Evolutionary conservation across 2,888 invertebrate genomes (phyloP).

Genomic region (Apotomis capreana): DNA sequence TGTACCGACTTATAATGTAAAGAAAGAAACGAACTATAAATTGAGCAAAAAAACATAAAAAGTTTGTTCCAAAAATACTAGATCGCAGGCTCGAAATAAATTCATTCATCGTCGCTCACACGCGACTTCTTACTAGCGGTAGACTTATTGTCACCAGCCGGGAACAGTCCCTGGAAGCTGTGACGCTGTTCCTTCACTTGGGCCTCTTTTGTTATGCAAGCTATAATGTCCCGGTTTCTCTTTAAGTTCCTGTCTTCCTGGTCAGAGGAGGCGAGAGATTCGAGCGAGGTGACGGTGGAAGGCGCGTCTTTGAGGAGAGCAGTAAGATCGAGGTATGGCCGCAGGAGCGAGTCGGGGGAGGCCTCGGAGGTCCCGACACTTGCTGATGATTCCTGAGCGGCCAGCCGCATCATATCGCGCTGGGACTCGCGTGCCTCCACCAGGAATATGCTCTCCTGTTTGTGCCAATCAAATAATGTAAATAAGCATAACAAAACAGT

Average conservation of each 20-base stretch:
- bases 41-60: constrained; percentile 33
- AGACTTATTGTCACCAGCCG: constrained; percentile 60
- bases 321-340: constrained; percentile 57
- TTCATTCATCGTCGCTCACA: constrained; percentile 45
- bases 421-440: constrained; percentile 91
- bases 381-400: constrained; percentile 56
- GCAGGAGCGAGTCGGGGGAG: background rate
- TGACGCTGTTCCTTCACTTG: constrained; percentile 68
- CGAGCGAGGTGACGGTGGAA: constrained; percentile 83
- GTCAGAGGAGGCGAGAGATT: constrained; percentile 72
- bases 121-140: constrained; percentile 60
- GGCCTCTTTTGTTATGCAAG: constrained; percentile 62
- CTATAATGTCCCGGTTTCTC: constrained; percentile 61
- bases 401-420: constrained; percentile 81
- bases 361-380: constrained; percentile 44
- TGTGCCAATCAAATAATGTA: constrained; percentile 41
- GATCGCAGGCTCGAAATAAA: constrained; percentile 11
- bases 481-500: constrained; percentile 2
- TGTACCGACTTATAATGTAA: no score
- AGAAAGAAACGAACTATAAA: no score
- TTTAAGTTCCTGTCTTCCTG: constrained; percentile 63
- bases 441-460: constrained; percentile 91
- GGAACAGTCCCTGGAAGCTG: constrained; percentile 62
- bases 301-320: constrained; percentile 56
- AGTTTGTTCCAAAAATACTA: constrained; percentile 6